phyloP scores from a whole-genome alignment of 2,888 invertebrate genomes.

The Invenusta paracnida region DNA sequence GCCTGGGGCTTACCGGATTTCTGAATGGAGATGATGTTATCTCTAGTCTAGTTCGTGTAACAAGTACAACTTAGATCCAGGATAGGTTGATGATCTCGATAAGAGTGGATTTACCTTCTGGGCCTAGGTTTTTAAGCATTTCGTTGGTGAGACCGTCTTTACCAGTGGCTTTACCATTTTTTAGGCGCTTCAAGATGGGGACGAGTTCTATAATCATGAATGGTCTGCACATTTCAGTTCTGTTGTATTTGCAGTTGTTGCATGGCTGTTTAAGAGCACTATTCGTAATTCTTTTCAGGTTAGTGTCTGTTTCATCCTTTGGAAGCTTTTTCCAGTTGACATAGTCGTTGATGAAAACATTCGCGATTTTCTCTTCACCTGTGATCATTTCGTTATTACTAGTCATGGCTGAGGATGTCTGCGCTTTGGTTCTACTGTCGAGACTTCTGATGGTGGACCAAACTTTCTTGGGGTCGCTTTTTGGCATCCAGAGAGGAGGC shows the following conservation, averaged over 20 bases:
- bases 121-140: background rate
- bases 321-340: background rate
- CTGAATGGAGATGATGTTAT: background rate
- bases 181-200: background rate
- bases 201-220: background rate
- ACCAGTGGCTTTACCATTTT: background rate
- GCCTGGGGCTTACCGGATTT: background rate
- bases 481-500: background rate
- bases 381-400: background rate
- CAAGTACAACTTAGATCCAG: no score
- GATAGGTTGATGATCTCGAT: no score
- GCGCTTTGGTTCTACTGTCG: background rate
- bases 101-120: background rate
- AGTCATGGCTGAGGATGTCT: background rate
- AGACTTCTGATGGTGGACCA: background rate
- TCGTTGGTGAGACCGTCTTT: background rate
- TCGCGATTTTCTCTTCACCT: background rate
- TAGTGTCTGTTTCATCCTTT: background rate
- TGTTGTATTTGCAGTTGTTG: constrained; percentile 13
- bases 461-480: background rate
- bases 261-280: background rate
- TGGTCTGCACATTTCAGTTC: background rate
- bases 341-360: background rate
- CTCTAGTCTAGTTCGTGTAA: background rate
- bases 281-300: background rate